phyloP scores from a whole-genome alignment of 2,113 vertebrate species.

The Macquaria ambigua region DNA sequence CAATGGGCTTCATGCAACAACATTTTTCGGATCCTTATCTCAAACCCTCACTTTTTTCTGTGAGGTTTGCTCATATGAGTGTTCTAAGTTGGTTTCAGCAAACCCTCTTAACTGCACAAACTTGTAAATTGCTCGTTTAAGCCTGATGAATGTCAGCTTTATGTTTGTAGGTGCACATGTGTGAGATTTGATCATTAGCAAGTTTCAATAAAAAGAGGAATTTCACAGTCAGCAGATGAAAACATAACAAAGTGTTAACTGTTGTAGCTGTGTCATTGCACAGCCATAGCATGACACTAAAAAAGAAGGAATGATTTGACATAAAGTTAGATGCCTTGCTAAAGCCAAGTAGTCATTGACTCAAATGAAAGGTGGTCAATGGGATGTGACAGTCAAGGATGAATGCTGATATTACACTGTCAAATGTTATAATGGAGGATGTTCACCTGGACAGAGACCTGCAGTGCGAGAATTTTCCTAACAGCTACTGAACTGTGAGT shows the following conservation, averaged over 20 bases:
- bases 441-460: too few relatives aligned
- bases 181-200: neutral
- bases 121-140: neutral
- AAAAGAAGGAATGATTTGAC: neutral
- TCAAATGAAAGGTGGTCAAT: too few relatives aligned
- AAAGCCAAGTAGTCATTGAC: too few relatives aligned
- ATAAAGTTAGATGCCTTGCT: too few relatives aligned
- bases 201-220: neutral
- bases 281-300: neutral
- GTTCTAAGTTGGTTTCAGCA: neutral
- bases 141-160: neutral
- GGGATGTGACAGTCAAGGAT: too few relatives aligned
- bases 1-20: neutral
- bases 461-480: too few relatives aligned
- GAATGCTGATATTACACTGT: too few relatives aligned
- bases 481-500: too few relatives aligned
- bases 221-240: neutral
- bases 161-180: neutral
- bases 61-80: neutral
- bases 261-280: neutral
- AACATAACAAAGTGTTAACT: neutral
- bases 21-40: neutral
- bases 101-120: too few relatives aligned
- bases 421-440: too few relatives aligned
- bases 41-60: neutral